Conservation (phyloP, 2,113 vertebrate species). For the Phylloscopus trochilus region DNA sequence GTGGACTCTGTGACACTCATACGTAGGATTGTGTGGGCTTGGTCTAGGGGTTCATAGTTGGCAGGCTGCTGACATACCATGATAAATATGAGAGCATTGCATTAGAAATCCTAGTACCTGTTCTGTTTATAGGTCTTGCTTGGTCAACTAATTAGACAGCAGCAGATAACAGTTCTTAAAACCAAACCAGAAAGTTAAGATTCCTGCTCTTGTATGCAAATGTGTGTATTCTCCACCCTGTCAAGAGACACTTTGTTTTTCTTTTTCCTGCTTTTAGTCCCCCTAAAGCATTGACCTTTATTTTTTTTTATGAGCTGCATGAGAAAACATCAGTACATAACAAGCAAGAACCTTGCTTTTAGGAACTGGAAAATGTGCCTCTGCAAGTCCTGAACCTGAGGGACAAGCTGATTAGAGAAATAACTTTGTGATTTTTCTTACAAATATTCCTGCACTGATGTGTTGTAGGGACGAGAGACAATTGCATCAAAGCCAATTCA, state of each 20-base stretch:
- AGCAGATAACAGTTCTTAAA: neutral
- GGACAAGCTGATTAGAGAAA: neutral
- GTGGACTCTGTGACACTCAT: neutral
- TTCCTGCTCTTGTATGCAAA: neutral
- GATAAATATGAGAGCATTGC: neutral
- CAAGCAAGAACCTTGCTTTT: neutral
- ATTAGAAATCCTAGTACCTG: neutral
- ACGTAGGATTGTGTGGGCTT: neutral
- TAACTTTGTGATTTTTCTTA: neutral
- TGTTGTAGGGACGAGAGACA: neutral
- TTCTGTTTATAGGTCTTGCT: neutral
- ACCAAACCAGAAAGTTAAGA: neutral
- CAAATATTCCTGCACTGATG: rapidly evolving
- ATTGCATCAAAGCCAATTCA: neutral
- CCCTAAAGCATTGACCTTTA: neutral
- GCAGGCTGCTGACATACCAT: neutral
- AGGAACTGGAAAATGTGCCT: neutral
- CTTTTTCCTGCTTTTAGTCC: neutral
- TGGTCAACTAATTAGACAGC: neutral
- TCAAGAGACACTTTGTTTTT: neutral
- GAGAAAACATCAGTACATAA: neutral
- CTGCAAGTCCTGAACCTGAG: neutral
- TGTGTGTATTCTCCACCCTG: neutral
- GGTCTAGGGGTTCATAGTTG: neutral
- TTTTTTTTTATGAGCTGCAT: neutral